phyloP scores from a whole-genome alignment of 2,113 vertebrate species.

The Numida meleagris region DNA sequence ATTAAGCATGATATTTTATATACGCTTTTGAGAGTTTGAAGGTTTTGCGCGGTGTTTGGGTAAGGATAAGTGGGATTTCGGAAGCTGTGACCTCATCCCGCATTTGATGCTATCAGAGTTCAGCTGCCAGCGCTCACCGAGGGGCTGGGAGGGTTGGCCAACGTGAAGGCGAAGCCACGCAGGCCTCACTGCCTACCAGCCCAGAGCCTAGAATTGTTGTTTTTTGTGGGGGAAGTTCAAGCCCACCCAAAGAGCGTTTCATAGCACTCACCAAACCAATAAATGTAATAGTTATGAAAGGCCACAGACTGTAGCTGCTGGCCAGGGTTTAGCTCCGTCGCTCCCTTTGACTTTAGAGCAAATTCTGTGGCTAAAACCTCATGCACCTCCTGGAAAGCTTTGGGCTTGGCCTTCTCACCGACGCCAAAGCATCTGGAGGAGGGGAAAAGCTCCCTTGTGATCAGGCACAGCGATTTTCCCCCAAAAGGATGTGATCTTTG shows the following conservation, averaged over 20 bases:
- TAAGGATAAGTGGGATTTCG: conserved; percentile 68
- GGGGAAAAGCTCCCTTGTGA: neutral
- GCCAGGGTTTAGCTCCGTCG: neutral
- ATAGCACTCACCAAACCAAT: neutral
- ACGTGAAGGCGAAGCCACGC: neutral
- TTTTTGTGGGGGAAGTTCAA: conserved; percentile 21
- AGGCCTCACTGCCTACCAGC: conserved; percentile 39
- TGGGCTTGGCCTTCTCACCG: neutral
- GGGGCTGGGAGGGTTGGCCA: neutral
- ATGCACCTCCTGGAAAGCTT: conserved; percentile 20
- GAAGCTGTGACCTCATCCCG: conserved; percentile 56
- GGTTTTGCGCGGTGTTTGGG: conserved; percentile 46
- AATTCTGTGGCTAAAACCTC: conserved; percentile 4
- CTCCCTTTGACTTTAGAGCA: neutral
- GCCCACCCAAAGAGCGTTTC: conserved; percentile 56
- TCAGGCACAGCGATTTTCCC: neutral
- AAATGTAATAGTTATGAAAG: neutral
- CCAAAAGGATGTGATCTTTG: neutral
- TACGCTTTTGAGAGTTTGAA: conserved; percentile 17
- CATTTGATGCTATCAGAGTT: conserved; percentile 25
- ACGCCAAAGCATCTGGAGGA: conserved; percentile 15
- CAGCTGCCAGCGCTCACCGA: neutral
- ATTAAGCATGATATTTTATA: conserved; percentile 64
- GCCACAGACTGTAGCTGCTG: neutral
- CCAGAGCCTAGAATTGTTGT: conserved; percentile 1